Base-by-base conservation (phyloP, 92 coral and sea anemone species). In the Heteractis magnifica region DNA sequence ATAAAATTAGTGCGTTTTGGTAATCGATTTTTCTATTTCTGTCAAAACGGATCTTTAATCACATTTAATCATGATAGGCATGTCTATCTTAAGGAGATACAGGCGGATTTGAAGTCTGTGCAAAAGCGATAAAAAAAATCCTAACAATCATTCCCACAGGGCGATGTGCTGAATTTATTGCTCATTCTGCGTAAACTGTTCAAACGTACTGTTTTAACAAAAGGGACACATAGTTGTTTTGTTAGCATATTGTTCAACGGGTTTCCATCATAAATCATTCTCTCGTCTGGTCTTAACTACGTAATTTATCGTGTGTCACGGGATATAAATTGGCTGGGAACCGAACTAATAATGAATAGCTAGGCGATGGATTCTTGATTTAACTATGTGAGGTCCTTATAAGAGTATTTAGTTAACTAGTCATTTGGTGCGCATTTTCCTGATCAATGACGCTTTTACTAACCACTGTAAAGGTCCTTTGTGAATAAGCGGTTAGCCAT, bases 71-170 rank as follows among this genome's bases (percentile, higher is more conserved):
- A 20, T 68, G 73, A 68, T 68, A 68, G 4, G 11, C 49, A 41
- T 62, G 10, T 68, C 19, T 68, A 4, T 68, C 14, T 21, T 68
- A 12, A 68, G 49, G 48, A 68, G 73, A 26, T 68, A 11, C 49
- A 68, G 73, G 20, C 73, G 50, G 73, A 68, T 68, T 68, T 68
- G 73, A 48, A 68, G 10, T 68, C 73, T 68, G 73, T 68, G 49
- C 21, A 18, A 26, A 10, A 6, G 73, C 73, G 73, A 68, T 68
- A 68, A 68, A 26, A 68, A 20, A 62, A 62, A 13, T 62, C 73
- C 49, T 14, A 26, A 8, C 10, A 68, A 18, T 62, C 23, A 68
- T 68, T 6, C 15, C 50, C 73, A 68, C 49, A 68, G 73, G 70
- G 70, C 44, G 2, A 0, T 34, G 44, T 34, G 44, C 44, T 34